Evolutionary conservation across 2,888 invertebrate species (phyloP).

Genomic region (Cantharis lateralis): DNA sequence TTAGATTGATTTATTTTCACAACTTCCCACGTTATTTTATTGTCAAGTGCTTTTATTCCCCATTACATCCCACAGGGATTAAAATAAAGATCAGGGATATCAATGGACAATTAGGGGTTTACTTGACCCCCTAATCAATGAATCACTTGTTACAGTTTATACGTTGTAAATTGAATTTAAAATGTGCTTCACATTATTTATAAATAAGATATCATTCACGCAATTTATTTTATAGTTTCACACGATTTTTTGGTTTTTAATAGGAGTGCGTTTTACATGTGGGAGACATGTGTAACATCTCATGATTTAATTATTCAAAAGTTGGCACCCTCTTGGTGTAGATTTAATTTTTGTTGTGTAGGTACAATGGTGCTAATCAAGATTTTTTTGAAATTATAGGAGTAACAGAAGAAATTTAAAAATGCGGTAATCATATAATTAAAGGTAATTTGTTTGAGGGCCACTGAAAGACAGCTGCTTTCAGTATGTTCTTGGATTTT

Average conservation of each 20-base stretch:
- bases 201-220: background rate
- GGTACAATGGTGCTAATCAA: background rate
- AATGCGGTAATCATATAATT: background rate
- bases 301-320: constrained; percentile 11
- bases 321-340: constrained; percentile 5
- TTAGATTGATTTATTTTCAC: background rate
- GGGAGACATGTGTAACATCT: constrained; percentile 20
- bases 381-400: background rate
- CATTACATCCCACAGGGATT: constrained; percentile 3
- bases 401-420: background rate
- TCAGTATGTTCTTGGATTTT: constrained; percentile 10
- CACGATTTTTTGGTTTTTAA: background rate
- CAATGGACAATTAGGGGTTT: constrained; percentile 1
- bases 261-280: constrained; percentile 6
- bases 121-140: background rate
- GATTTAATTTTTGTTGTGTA: background rate
- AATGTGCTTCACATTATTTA: background rate
- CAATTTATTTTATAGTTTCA: background rate
- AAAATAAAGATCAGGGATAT: background rate
- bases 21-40: constrained; percentile 4
- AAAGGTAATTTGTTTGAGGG: constrained; percentile 16
- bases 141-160: background rate
- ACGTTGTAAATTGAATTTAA: constrained; percentile 1
- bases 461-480: constrained; percentile 23
- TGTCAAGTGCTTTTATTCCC: constrained; percentile 1